phyloP scores from a whole-genome alignment of 2,797 vertebrate species.

The Catostomus latipinnis region DNA sequence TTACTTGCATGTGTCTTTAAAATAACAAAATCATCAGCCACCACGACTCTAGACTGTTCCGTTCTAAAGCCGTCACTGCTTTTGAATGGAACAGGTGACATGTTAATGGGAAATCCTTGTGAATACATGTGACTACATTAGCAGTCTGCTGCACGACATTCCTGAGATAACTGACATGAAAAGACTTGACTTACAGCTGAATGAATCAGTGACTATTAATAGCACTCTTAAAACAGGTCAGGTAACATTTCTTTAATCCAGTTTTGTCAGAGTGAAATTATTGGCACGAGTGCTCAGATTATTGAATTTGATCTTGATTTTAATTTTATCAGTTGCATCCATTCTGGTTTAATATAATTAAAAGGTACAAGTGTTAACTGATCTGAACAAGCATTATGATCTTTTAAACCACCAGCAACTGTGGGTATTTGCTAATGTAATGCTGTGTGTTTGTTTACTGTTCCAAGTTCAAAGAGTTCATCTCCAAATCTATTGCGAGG shows the following conservation, averaged over 20 bases:
- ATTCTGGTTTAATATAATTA: too few species aligned
- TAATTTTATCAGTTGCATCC: neutral
- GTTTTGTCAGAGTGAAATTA: too few species aligned
- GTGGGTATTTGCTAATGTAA: too few species aligned
- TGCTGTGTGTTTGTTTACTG: too few species aligned
- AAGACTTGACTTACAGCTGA: neutral
- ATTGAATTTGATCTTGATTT: neutral
- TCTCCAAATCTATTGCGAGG: too few species aligned
- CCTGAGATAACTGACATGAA: neutral
- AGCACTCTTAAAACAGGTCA: neutral
- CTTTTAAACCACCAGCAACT: too few species aligned
- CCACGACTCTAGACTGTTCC: neutral
- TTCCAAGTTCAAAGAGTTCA: too few species aligned
- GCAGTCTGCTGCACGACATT: conserved; percentile 1
- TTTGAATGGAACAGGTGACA: neutral
- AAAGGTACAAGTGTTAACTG: too few species aligned
- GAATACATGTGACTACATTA: neutral
- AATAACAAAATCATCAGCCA: neutral
- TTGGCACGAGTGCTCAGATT: neutral
- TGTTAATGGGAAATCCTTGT: neutral
- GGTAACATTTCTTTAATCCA: neutral
- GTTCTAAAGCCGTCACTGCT: neutral
- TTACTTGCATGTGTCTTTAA: neutral
- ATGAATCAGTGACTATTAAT: neutral
- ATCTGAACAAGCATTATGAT: too few species aligned